phyloP scores from a whole-genome alignment of 2,888 invertebrate genomes.

The Dermolepida albohirtum region DNA sequence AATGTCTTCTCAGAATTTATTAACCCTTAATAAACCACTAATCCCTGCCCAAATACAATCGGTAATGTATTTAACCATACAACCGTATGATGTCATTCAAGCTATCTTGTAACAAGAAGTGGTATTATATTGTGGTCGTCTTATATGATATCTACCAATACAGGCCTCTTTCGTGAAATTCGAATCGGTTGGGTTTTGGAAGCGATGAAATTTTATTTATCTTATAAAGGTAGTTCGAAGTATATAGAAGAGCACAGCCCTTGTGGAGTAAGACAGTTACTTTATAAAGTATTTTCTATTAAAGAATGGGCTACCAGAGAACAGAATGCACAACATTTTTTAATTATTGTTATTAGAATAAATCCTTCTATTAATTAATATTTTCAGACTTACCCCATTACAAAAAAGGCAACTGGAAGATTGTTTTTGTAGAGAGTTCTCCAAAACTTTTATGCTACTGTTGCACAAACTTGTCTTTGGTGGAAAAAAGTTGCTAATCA shows the following conservation, averaged over 20 bases:
- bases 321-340: slow-evolving; percentile 67
- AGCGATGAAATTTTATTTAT: slow-evolving; percentile 84
- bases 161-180: slow-evolving; percentile 95
- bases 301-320: slow-evolving; percentile 83
- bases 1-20: no score
- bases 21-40: slow-evolving; percentile 98
- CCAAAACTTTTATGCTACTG: no score
- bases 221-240: slow-evolving; percentile 68
- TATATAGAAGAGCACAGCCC: slow-evolving; percentile 89
- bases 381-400: slow-evolving; percentile 78
- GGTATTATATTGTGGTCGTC: slow-evolving; percentile 90
- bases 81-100: slow-evolving; percentile 90
- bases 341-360: not conserved
- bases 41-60: slow-evolving; percentile 95
- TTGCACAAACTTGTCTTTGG: no score
- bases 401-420: slow-evolving; percentile 94
- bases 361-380: not conserved
- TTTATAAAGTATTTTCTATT: slow-evolving; percentile 86
- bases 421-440: slow-evolving; percentile 93
- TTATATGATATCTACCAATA: slow-evolving; percentile 93
- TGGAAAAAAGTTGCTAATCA: no score
- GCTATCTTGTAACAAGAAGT: slow-evolving; percentile 93
- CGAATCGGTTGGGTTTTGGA: slow-evolving; percentile 89
- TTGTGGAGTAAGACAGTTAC: slow-evolving; percentile 84
- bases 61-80: slow-evolving; percentile 90